Conservation (phyloP, 2,888 invertebrate species). For the Synanthedon myopaeformis region DNA sequence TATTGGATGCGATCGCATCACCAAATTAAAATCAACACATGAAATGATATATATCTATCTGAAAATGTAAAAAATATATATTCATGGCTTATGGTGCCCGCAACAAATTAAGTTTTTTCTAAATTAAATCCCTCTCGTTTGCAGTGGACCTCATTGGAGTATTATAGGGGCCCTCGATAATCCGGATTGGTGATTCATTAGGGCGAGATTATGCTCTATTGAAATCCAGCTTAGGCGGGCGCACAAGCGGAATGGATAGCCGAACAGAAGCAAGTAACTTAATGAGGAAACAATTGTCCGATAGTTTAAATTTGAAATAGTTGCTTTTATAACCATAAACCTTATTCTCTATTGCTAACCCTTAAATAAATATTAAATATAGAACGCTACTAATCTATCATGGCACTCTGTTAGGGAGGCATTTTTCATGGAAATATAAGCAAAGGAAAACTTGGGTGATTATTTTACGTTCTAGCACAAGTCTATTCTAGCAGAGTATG, state of each 20-base stretch:
- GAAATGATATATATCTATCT: neutral
- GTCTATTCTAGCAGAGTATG: too few species aligned
- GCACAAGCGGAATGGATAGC: conserved; percentile 32
- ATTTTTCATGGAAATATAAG: too few species aligned
- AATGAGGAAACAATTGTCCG: neutral
- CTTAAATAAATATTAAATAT: too few species aligned
- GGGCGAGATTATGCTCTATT: conserved; percentile 70
- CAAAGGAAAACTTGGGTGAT: too few species aligned
- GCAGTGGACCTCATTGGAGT: conserved; percentile 44
- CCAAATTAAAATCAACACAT: conserved; percentile 27
- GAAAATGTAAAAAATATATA: neutral
- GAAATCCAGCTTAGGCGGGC: conserved; percentile 63
- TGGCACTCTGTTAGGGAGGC: too few species aligned
- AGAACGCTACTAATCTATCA: too few species aligned
- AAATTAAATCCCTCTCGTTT: conserved; percentile 53
- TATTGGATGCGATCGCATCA: conserved; percentile 53
- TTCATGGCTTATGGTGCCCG: neutral
- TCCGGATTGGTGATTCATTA: conserved; percentile 72
- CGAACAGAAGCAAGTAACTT: conserved; percentile 5
- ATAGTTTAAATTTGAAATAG: too few species aligned
- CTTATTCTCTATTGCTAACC: too few species aligned
- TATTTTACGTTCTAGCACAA: too few species aligned
- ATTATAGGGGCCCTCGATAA: conserved; percentile 56
- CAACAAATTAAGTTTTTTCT: conserved; percentile 58
- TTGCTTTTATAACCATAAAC: too few species aligned